These are phyloP conservation scores for Abrostola tripartita DNA, from an alignment of 2,888 invertebrate genomes.

Conservation along the genomic window DNA sequence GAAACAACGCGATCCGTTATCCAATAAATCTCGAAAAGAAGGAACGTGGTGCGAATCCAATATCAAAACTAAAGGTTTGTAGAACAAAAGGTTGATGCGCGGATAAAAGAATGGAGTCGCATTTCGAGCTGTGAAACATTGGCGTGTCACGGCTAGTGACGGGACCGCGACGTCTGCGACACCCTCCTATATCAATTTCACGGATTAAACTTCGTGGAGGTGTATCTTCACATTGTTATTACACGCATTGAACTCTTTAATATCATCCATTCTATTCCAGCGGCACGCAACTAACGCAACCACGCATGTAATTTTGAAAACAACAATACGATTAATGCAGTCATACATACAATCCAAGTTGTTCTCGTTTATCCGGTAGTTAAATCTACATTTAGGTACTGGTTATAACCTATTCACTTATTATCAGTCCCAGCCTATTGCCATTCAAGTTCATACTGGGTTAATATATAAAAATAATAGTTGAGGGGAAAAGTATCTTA, in stretches of 20 bases:
- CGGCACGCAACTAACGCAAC: too few relatives aligned
- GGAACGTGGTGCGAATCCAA: slow-evolving; percentile 69
- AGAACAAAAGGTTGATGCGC: slow-evolving; percentile 75
- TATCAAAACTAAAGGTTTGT: slow-evolving; percentile 72
- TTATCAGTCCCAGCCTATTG: too few relatives aligned
- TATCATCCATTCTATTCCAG: slow-evolving; percentile 14
- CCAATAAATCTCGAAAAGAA: slow-evolving; percentile 67
- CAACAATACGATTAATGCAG: too few relatives aligned
- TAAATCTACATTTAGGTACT: too few relatives aligned
- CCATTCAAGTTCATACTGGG: too few relatives aligned
- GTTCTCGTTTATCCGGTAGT: too few relatives aligned
- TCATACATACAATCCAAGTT: too few relatives aligned
- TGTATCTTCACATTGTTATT: slow-evolving; percentile 46
- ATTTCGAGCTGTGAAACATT: slow-evolving; percentile 74
- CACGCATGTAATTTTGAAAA: too few relatives aligned
- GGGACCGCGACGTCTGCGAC: slow-evolving; percentile 55
- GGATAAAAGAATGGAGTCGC: slow-evolving; percentile 70
- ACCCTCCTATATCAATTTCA: slow-evolving; percentile 74
- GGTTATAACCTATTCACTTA: too few relatives aligned
- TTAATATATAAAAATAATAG: too few relatives aligned
- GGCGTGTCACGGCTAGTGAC: slow-evolving; percentile 72
- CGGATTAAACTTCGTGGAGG: slow-evolving; percentile 61
- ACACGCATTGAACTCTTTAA: slow-evolving; percentile 38
- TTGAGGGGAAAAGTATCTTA: too few relatives aligned
- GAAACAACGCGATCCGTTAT: slow-evolving; percentile 61